phyloP scores from a whole-genome alignment of 2,888 invertebrate genomes.

The Caenorhabditis drosophilae region DNA sequence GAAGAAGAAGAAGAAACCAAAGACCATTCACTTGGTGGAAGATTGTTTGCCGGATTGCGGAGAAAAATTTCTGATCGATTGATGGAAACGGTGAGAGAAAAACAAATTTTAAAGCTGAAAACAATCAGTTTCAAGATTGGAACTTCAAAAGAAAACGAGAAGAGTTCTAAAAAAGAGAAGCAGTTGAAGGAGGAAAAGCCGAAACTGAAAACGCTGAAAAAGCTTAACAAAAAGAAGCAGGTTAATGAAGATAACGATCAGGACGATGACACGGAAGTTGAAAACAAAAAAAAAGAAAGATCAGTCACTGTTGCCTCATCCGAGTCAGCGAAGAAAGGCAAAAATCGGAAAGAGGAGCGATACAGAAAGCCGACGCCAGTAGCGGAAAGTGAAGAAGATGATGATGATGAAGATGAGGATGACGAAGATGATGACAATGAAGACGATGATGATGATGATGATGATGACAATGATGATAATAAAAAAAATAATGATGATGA shows the following conservation, averaged over 20 bases:
- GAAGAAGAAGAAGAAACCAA: slow-evolving; percentile 45
- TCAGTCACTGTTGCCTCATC: no score
- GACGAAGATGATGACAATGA: slow-evolving; percentile 34
- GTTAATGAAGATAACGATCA: slow-evolving; percentile 31
- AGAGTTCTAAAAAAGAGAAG: slow-evolving; percentile 10
- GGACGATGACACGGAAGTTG: slow-evolving; percentile 41
- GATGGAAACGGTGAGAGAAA: slow-evolving; percentile 8
- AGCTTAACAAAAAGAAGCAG: slow-evolving; percentile 20
- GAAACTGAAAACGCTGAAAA: slow-evolving; percentile 23
- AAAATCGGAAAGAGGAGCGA: no score
- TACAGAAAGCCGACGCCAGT: no score
- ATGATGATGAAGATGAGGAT: slow-evolving; percentile 24
- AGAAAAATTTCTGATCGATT: slow-evolving; percentile 45
- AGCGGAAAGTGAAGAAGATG: slow-evolving; percentile 41
- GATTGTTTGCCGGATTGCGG: slow-evolving; percentile 46
- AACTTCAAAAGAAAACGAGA: background rate
- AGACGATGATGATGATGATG: slow-evolving; percentile 9
- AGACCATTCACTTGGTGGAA: slow-evolving; percentile 37
- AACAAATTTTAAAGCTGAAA: no score
- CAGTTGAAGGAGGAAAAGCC: slow-evolving; percentile 9
- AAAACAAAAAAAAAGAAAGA: slow-evolving; percentile 14
- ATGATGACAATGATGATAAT: slow-evolving; percentile 20
- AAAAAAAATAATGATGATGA: slow-evolving; percentile 14
- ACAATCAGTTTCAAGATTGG: background rate
- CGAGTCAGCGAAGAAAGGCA: no score